Evolutionary conservation across 2,888 invertebrate species (phyloP), one percentile per base, ranked within the genome.

Genomic region (Meta bourneti): DNA sequence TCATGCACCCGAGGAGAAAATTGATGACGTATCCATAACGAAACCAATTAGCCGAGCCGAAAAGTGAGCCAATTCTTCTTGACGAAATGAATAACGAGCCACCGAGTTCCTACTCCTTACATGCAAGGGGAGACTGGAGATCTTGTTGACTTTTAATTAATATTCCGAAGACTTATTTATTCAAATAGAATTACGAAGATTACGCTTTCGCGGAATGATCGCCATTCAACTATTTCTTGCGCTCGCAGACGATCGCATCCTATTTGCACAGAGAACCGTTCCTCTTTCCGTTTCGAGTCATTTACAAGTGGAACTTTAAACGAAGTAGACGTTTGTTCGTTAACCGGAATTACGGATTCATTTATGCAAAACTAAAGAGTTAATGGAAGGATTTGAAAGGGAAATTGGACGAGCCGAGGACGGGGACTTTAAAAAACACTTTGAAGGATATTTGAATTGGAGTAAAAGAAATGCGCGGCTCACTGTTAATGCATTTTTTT

Each of bases 81-180:
- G 20, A 51, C 52, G 49, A 54, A 72, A 87, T 52, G 54, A 80
- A 72, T 83, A 80, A 87, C 79, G 48, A 84, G 34, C 54, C 48
- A 54, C 54, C 54, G 19, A 69, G 49, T 20, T 82, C 13, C n/a
- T 16, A 48, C 51, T 77, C 77, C 49, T 77, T n/a, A 4, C 77
- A 51, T 77, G 11, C 9, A 7, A 34, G 7, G 82, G 7, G 51
- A 51, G 61, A 61, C 61, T 34, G 16, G 13, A 79, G 48, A 8
- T 48, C 72, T 75, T 80, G 82, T 77, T 82, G 89, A 75, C 89
- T 49, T 69, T 78, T 84, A 90, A 90, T 90, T 90, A 90, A 90
- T 83, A 84, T 72, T 61, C 61, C 51, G 11, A 78, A 49, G 9
- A 78, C 48, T 90, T 90, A 84, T 78, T 84, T 79, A 84, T 78